A percentile compares a stretch with the other conserved stretches of the same genome.
phyloP scores from a whole-genome alignment of 2,113 vertebrate genomes.

The Python bivittatus region DNA sequence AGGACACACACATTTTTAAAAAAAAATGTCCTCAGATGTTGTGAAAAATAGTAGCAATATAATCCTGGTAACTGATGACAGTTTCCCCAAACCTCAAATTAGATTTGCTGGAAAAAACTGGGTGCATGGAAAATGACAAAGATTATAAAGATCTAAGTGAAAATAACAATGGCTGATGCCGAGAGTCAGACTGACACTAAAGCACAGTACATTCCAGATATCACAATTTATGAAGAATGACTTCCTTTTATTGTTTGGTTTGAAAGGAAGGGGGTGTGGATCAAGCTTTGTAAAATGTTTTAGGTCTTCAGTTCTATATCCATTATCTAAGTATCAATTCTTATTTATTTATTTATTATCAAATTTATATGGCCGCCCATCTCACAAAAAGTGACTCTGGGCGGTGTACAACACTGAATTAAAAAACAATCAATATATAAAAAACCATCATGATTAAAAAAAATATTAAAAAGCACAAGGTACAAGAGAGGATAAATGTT shows the following conservation, averaged over 20 bases:
- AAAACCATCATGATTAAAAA: too few relatives aligned
- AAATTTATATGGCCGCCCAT: too few relatives aligned
- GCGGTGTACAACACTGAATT: too few relatives aligned
- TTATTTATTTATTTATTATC: too few relatives aligned
- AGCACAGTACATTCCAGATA: background rate
- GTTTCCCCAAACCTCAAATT: background rate
- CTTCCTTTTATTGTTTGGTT: background rate
- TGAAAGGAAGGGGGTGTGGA: too few relatives aligned
- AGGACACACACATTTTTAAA: background rate
- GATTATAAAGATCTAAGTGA: background rate
- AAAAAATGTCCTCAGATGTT: background rate
- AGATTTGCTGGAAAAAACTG: too few relatives aligned
- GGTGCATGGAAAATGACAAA: background rate
- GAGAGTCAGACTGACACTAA: background rate
- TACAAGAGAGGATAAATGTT: too few relatives aligned
- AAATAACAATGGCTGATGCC: background rate
- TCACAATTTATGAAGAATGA: background rate
- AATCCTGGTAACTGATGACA: background rate
- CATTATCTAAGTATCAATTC: background rate
- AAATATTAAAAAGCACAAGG: too few relatives aligned
- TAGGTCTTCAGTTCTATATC: background rate
- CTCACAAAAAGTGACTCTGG: too few relatives aligned
- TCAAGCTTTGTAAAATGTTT: background rate
- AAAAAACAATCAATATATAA: too few relatives aligned
- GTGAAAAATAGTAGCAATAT: background rate